phyloP scores from a whole-genome alignment of 2,888 invertebrate species.

The Tachina lurida region DNA sequence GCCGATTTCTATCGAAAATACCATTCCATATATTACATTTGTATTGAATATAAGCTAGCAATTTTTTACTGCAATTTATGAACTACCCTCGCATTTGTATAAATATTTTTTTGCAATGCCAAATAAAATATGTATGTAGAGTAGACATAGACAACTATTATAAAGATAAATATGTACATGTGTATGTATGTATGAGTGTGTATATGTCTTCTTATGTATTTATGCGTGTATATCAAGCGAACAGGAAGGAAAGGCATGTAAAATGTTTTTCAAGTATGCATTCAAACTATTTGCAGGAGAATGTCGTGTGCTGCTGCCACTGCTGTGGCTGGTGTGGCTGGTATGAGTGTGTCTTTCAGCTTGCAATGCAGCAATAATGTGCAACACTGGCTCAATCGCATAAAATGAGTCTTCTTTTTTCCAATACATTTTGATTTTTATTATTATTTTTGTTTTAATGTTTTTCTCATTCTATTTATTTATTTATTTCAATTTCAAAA shows the following conservation, averaged over 20 bases:
- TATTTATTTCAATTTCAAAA: constrained; percentile 15
- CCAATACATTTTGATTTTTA: constrained; percentile 24
- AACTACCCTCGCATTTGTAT: constrained; percentile 15
- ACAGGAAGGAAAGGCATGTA: constrained; percentile 70
- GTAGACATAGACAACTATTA: constrained; percentile 38
- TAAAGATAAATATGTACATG: neutral
- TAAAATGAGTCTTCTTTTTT: constrained; percentile 31
- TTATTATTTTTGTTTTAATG: constrained; percentile 18
- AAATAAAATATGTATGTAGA: constrained; percentile 62
- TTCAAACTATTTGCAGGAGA: constrained; percentile 69
- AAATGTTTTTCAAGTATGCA: constrained; percentile 68
- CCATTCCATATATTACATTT: no score
- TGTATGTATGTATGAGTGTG: neutral
- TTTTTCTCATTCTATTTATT: constrained; percentile 14
- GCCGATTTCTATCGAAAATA: no score
- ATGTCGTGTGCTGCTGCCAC: constrained; percentile 67
- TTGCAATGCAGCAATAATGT: constrained; percentile 33
- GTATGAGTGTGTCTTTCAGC: constrained; percentile 36
- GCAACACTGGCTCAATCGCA: constrained; percentile 33
- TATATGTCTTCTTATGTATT: neutral
- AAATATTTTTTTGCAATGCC: neutral
- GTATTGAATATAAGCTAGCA: neutral
- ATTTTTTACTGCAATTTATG: neutral
- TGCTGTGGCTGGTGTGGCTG: constrained; percentile 2
- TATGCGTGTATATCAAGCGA: neutral